These are phyloP conservation scores for Balanococcus diminutus DNA, from an alignment of 2,888 invertebrate species.

Conservation along the genomic window DNA sequence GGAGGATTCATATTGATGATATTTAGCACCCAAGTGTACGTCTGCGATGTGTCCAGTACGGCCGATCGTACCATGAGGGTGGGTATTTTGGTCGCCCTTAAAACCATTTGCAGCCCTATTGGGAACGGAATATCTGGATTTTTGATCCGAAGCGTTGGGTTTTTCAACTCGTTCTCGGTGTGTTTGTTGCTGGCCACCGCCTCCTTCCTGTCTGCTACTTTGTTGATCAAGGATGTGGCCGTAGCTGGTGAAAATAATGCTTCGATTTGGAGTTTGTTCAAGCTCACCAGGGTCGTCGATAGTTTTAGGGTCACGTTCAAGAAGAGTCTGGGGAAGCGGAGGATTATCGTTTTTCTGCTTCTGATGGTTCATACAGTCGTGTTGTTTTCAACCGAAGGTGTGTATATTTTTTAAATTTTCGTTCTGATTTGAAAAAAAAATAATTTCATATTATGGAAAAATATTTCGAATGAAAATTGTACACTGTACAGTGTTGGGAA, in stretches of 20 bases:
- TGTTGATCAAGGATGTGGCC: not conserved
- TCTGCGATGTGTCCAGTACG: not conserved
- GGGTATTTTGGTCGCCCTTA: not conserved
- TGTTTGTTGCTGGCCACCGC: slow-evolving; percentile 32
- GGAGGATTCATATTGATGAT: slow-evolving; percentile 58
- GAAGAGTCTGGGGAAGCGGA: not conserved
- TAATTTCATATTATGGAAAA: too few species aligned
- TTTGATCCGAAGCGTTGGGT: slow-evolving; percentile 21
- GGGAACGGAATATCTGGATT: slow-evolving; percentile 38
- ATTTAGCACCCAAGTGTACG: slow-evolving; percentile 51
- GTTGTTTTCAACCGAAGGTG: not conserved
- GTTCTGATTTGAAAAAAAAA: too few species aligned
- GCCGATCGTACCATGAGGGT: slow-evolving; percentile 17
- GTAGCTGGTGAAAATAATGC: not conserved
- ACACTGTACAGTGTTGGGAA: too few species aligned
- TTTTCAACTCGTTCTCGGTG: slow-evolving; percentile 18
- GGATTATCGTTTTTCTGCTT: not conserved
- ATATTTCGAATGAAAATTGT: not conserved
- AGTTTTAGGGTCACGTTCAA: not conserved
- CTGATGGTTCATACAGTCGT: not conserved
- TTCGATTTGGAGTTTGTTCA: not conserved
- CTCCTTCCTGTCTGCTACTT: not conserved
- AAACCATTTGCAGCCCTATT: not conserved
- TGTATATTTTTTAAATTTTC: not conserved
- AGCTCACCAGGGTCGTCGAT: not conserved